Base-by-base conservation (phyloP, 2,113 vertebrate genomes). In the Trichechus manatus region DNA sequence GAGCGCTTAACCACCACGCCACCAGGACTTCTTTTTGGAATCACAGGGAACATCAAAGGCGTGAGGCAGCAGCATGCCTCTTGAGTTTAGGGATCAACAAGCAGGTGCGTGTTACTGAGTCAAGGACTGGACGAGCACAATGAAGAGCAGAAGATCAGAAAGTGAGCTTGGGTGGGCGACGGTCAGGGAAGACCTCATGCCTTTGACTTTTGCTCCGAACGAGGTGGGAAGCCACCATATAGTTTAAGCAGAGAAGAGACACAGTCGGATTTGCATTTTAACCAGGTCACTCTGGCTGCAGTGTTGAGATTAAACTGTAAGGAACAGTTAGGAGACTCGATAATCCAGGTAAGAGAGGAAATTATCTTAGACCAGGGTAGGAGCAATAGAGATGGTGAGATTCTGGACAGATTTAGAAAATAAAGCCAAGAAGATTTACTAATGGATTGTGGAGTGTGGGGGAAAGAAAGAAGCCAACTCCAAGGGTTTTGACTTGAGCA, bases 401-500 rank as follows among this genome's bases (percentile, higher is more conserved):
- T 61, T 66, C 64, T 33, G 39, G 59, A 33, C 47, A 17, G 87
- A 63, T 63, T 89, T 89, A 81, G 36, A 89, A 85, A 86, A 93
- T 25, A 74, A n/a, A 87, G 11, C 92, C 14, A 59, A 88, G 91
- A 70, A 15, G 53, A 61, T 80, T 75, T 88, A 88, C 59, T 75
- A 90, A 80, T 75, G 33, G 59, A n/a, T 80, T 95, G 33, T 50
- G 8, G 42, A 15, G 13, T 92, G 10, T 82, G 68, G 92, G 85
- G 17, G 80, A 64, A 85, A 88, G 56, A 89, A 89, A 87, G 68
- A 44, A 59, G 81, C 39, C 29, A 74, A 79, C 82, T 1, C 74
- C 47, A 47, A 53, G 25, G 23, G 77, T 88, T 93, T 97, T 86
- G 4, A 88, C 47, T 47, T 66, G 11, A 94, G 36, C 63, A 84